Conservation (phyloP, 2,113 vertebrate genomes). For the Melanerpes formicivorus region DNA sequence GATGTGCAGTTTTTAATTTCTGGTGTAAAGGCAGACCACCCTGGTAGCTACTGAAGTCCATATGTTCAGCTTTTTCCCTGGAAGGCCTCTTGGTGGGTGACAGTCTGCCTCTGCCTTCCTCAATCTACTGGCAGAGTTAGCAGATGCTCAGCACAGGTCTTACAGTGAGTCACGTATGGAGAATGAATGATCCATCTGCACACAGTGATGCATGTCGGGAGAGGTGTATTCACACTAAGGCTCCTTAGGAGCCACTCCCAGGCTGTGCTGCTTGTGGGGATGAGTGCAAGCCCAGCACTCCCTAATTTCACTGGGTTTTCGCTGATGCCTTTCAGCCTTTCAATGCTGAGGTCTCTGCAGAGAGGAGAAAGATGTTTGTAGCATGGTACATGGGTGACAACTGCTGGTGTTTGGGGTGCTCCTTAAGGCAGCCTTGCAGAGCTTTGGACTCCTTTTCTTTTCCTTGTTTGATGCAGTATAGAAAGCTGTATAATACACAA, state of each 20-base stretch:
- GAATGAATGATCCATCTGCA: neutral
- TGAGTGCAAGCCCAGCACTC: neutral
- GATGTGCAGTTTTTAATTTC: neutral
- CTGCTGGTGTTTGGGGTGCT: neutral
- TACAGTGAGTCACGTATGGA: neutral
- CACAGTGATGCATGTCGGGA: rapidly evolving
- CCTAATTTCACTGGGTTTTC: neutral
- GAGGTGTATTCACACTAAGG: neutral
- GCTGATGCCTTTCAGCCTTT: neutral
- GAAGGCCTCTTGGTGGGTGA: neutral
- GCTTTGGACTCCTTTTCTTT: neutral
- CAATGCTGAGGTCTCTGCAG: neutral
- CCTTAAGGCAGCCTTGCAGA: neutral
- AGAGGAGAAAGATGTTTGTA: neutral
- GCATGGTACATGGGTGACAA: neutral
- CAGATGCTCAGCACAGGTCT: slow-evolving; percentile 20
- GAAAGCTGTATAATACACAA: neutral
- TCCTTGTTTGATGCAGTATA: neutral
- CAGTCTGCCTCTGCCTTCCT: neutral
- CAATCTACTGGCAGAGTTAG: neutral
- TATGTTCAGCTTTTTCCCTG: neutral
- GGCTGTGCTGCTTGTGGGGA: neutral
- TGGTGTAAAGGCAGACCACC: neutral
- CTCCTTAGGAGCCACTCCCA: neutral
- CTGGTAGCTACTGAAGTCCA: neutral